Evolutionary conservation across 2,888 invertebrate genomes (phyloP).

Genomic region (Allacma fusca): DNA sequence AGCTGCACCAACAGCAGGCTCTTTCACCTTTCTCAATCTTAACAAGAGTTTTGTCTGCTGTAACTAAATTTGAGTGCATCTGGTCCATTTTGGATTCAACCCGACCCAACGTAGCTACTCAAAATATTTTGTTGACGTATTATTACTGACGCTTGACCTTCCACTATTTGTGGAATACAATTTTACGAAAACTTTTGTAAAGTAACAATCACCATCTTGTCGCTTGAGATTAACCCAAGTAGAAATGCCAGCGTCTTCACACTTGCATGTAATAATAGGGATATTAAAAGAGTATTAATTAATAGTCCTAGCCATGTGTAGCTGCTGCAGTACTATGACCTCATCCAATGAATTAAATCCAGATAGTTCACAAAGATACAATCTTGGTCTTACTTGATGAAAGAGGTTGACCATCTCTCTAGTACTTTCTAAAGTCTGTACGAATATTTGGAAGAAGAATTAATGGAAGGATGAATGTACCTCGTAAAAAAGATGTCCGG

Average conservation of each 20-base stretch:
- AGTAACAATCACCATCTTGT: neutral
- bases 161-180: no score
- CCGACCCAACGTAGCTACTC: neutral
- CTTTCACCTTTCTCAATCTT: neutral
- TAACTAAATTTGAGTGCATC: neutral
- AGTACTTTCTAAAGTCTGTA: slow-evolving; percentile 26
- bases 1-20: neutral
- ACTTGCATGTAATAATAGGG: neutral
- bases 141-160: no score
- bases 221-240: neutral
- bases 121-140: no score
- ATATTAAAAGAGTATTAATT: neutral
- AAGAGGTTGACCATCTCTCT: slow-evolving; percentile 19
- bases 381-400: neutral
- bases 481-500: no score
- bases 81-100: neutral
- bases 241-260: slow-evolving; percentile 23
- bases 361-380: neutral
- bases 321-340: no score
- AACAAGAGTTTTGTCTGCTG: neutral
- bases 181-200: neutral
- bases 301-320: no score
- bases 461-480: no score
- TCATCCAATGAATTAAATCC: neutral
- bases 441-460: neutral